Percentiles rank a stretch among this genome's conserved stretches.
Evolutionary conservation across 2,888 invertebrate genomes (phyloP).

Genomic region (Drosophila pegasa): DNA sequence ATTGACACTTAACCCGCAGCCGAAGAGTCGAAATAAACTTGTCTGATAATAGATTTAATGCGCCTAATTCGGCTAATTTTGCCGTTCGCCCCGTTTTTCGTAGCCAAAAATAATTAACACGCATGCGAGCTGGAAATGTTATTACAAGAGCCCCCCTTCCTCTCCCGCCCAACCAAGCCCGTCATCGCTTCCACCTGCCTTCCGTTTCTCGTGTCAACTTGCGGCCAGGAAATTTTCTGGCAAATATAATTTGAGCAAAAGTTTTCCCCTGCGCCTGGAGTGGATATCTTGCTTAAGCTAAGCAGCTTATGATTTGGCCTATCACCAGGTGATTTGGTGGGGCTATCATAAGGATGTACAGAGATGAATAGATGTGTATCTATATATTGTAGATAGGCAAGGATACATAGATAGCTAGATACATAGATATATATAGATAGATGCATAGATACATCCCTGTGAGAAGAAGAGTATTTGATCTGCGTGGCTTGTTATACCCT

Average conservation of each 20-base stretch:
- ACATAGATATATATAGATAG: not conserved
- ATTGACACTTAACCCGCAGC: constrained; percentile 55
- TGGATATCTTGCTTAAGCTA: constrained; percentile 2
- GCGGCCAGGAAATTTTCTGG: not conserved
- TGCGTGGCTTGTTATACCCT: constrained; percentile 1
- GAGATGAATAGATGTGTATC: not conserved
- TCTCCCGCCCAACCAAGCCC: no score
- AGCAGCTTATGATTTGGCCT: not conserved
- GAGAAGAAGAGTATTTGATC: constrained; percentile 25
- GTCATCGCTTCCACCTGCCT: no score
- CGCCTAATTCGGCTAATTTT: constrained; percentile 60
- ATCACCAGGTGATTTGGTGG: not conserved
- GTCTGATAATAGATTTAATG: constrained; percentile 65
- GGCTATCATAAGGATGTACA: not conserved
- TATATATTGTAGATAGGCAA: no score
- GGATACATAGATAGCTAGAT: not conserved
- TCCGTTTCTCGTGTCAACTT: not conserved
- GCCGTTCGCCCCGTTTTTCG: constrained; percentile 30
- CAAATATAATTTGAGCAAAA: constrained; percentile 17
- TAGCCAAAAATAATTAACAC: constrained; percentile 58
- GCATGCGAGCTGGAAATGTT: constrained; percentile 48
- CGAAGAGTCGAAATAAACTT: constrained; percentile 55
- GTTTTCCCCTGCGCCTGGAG: constrained; percentile 14
- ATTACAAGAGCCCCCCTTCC: constrained; percentile 21
- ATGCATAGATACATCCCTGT: not conserved